Conservation (phyloP, 2,888 invertebrate genomes). For the Drosophila tripunctata region DNA sequence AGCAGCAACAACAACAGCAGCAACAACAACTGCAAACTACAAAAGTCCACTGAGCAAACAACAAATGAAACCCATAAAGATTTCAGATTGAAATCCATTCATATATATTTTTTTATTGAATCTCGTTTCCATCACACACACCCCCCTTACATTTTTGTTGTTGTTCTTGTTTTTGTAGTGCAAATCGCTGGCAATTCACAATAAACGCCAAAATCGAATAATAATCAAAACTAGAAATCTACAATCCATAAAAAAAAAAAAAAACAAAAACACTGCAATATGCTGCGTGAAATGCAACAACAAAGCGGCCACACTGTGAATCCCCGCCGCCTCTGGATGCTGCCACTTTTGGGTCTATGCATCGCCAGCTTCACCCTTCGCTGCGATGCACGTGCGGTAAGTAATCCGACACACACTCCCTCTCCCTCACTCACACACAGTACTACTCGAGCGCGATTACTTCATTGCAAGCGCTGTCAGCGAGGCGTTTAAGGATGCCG, state of each 20-base stretch:
- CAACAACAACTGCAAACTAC: background rate
- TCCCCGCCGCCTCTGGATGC: conserved; percentile 51
- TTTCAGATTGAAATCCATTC: conserved; percentile 31
- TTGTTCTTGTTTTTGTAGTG: conserved; percentile 45
- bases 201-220: conserved; percentile 20
- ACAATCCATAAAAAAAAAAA: conserved; percentile 9
- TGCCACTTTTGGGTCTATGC: conserved; percentile 71
- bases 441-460: conserved; percentile 26
- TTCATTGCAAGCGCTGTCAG: conserved; percentile 24
- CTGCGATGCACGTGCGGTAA: conserved; percentile 82
- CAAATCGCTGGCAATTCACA: conserved; percentile 34
- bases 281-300: conserved; percentile 48
- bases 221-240: conserved; percentile 7
- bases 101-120: conserved; percentile 24
- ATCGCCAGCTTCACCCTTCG: conserved; percentile 62
- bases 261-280: conserved; percentile 23
- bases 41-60: background rate
- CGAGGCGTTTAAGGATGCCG: conserved; percentile 34
- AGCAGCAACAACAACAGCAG: conserved; percentile 3
- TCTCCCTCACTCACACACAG: conserved; percentile 6
- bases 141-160: conserved; percentile 11
- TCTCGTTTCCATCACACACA: conserved; percentile 22
- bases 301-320: conserved; percentile 32
- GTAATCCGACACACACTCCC: conserved; percentile 38
- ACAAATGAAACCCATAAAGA: conserved; percentile 16